phyloP scores from a whole-genome alignment of 2,113 vertebrate genomes.

The Aythya baeri region DNA sequence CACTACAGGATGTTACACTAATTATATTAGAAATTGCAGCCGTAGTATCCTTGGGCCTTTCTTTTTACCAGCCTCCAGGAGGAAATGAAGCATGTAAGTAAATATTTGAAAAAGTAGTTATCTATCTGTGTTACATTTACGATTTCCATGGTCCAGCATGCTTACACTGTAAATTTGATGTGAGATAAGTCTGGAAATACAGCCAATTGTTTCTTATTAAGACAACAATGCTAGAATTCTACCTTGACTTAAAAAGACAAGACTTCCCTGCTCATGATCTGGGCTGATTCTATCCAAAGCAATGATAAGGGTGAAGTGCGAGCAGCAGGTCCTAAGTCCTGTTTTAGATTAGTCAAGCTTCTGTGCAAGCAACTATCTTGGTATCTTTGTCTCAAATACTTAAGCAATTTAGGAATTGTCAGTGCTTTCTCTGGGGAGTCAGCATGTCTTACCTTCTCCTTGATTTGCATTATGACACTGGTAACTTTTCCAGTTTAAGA shows the following conservation, averaged over 20 bases:
- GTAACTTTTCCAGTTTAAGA: not conserved
- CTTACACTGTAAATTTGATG: not conserved
- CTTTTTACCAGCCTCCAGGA: constrained; percentile 98
- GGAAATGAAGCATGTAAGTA: constrained; percentile 88
- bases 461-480: not conserved
- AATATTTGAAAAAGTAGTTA: not conserved
- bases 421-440: not conserved
- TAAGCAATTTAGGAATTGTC: not conserved
- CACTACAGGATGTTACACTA: constrained; percentile 98
- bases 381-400: constrained; percentile 14
- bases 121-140: not conserved
- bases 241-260: not conserved
- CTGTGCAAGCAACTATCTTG: not conserved
- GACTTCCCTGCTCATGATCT: not conserved
- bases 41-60: constrained; percentile 99
- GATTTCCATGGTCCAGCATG: not conserved
- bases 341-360: not conserved
- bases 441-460: constrained; percentile 10
- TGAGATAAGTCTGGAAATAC: not conserved
- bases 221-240: not conserved
- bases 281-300: not conserved
- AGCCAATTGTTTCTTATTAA: not conserved
- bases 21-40: constrained; percentile 99
- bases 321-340: not conserved
- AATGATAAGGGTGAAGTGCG: not conserved